Evolutionary conservation across 1,140 invertebrate species (phyloP).

Genomic region (Drosophila insularis): DNA sequence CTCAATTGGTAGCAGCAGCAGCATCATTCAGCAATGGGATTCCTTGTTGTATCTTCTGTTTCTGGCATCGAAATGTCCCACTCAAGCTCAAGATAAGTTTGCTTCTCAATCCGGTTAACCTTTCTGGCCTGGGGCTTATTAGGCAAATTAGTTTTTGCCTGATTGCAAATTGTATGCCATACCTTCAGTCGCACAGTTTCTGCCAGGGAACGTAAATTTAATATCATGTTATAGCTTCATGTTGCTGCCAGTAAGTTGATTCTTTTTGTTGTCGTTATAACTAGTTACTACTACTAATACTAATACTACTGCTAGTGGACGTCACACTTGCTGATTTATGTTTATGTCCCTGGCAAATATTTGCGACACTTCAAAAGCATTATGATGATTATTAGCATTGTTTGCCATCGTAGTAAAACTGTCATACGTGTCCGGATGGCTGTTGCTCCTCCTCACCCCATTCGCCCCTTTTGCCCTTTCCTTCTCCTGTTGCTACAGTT

Average conservation of each 20-base stretch:
- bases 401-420: constrained; percentile 72
- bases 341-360: constrained; percentile 70
- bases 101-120: constrained; percentile 42
- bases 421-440: constrained; percentile 68
- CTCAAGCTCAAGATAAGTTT: constrained; percentile 47
- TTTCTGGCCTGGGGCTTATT: constrained; percentile 59
- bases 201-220: constrained; percentile 37
- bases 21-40: constrained; percentile 15
- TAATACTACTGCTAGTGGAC: not conserved
- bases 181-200: not conserved
- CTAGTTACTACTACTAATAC: not conserved
- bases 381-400: constrained; percentile 72
- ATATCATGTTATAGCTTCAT: constrained; percentile 44
- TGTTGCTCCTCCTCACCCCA: constrained; percentile 21
- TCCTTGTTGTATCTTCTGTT: constrained; percentile 32
- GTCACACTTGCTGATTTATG: constrained; percentile 65
- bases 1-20: constrained; percentile 46
- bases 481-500: not conserved
- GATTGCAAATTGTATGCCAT: constrained; percentile 52
- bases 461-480: no score
- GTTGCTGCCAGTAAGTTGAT: constrained; percentile 22
- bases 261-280: not conserved
- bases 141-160: constrained; percentile 61
- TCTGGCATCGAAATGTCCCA: constrained; percentile 55
- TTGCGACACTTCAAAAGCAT: constrained; percentile 65